phyloP scores from a whole-genome alignment of 2,888 invertebrate genomes.

The Zaprionus bogoriensis region DNA sequence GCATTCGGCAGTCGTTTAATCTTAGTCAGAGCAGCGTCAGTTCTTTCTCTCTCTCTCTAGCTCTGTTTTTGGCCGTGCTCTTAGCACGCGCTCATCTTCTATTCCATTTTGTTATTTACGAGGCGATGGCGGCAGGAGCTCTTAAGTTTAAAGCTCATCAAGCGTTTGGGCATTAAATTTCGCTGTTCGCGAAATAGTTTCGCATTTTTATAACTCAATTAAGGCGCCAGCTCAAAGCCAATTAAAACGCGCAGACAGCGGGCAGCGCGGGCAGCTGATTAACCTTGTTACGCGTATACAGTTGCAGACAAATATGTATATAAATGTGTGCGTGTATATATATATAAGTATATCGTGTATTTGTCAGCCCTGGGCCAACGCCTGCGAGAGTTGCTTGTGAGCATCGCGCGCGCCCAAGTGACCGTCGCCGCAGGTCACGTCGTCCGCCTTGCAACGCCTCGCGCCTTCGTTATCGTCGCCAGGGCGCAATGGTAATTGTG shows the following conservation, averaged over 20 bases:
- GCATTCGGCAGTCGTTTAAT: constrained; percentile 24
- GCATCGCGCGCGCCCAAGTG: constrained; percentile 58
- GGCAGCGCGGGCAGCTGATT: too few species aligned
- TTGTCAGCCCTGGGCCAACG: constrained; percentile 43
- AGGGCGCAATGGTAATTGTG: constrained; percentile 64
- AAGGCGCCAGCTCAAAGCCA: constrained; percentile 61
- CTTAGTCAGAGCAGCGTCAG: constrained; percentile 15
- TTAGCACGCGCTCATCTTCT: constrained; percentile 53
- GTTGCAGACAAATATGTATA: constrained; percentile 3
- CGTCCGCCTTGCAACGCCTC: constrained; percentile 25
- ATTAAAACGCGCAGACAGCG: constrained; percentile 71
- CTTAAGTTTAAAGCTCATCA: constrained; percentile 72
- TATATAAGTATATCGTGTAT: constrained; percentile 31
- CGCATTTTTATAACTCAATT: constrained; percentile 64
- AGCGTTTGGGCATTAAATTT: constrained; percentile 55
- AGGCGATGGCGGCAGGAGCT: constrained; percentile 41
- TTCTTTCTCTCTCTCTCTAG: not conserved
- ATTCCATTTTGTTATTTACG: constrained; percentile 66
- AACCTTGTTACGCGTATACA: constrained; percentile 55
- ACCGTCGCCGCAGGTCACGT: constrained; percentile 71
- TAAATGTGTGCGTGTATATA: constrained; percentile 3
- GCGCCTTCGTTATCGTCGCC: constrained; percentile 33
- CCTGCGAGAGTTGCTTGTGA: constrained; percentile 46
- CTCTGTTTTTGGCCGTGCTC: not conserved
- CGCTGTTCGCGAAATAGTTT: constrained; percentile 58